Conservation (phyloP, 1,140 invertebrate species). For the Penaeus japonicus region DNA sequence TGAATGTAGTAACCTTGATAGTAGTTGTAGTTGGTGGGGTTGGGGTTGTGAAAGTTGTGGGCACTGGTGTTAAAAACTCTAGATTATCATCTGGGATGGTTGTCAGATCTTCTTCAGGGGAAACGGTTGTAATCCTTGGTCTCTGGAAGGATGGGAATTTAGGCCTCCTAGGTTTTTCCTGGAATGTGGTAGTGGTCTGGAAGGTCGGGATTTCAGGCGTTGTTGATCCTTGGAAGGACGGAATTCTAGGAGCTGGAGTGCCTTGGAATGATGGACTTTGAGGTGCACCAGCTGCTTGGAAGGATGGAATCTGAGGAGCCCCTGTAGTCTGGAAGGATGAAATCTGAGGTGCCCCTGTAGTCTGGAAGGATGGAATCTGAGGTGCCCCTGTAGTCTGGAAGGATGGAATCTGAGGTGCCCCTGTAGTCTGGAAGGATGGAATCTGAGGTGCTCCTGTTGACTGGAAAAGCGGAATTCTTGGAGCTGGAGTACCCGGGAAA, state of each 20-base stretch:
- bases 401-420: too few species aligned
- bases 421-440: too few species aligned
- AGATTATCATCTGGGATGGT: background rate
- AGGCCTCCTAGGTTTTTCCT: background rate
- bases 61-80: background rate
- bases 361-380: too few species aligned
- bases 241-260: background rate
- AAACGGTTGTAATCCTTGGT: background rate
- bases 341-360: too few species aligned
- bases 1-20: constrained; percentile 41
- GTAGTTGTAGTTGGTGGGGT: constrained; percentile 18
- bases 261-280: background rate
- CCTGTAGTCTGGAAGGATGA: too few species aligned
- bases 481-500: too few species aligned
- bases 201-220: background rate
- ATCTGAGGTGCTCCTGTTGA: too few species aligned
- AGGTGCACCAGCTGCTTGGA: too few species aligned
- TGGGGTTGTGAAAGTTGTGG: background rate
- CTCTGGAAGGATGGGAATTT: constrained; percentile 14
- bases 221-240: background rate
- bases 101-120: constrained; percentile 3
- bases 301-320: too few species aligned
- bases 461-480: too few species aligned
- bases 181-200: background rate
- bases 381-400: too few species aligned